Evolutionary conservation across 2,888 invertebrate species (phyloP).

Genomic region (Pollenia angustigena): DNA sequence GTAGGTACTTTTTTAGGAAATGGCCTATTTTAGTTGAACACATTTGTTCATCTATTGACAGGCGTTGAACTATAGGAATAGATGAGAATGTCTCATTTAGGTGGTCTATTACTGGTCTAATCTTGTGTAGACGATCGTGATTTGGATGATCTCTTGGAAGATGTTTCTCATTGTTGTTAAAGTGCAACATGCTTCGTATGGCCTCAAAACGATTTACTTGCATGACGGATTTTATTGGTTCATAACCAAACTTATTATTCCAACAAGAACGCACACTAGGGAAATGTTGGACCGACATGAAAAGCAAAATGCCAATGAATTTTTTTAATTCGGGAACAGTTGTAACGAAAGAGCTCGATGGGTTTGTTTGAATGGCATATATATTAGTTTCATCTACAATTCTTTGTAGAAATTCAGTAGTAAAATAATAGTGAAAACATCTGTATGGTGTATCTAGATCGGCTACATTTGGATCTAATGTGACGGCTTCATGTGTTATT

Average conservation of each 20-base stretch:
- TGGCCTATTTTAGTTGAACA: too few relatives aligned
- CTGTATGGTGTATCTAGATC: too few relatives aligned
- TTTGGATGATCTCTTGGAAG: too few relatives aligned
- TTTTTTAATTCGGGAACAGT: conserved; percentile 32
- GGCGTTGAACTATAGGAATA: too few relatives aligned
- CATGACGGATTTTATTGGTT: not conserved
- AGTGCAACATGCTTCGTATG: too few relatives aligned
- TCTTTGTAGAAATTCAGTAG: conserved; percentile 22
- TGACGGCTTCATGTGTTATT: not conserved
- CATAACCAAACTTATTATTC: conserved; percentile 4
- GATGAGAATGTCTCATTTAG: too few relatives aligned
- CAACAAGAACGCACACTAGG: conserved; percentile 31
- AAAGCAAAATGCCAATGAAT: conserved; percentile 28
- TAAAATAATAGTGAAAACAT: conserved; percentile 3
- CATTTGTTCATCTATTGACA: too few relatives aligned
- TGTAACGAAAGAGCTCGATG: conserved; percentile 33
- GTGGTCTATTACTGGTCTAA: too few relatives aligned
- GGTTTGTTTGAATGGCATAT: conserved; percentile 32
- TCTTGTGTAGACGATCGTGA: too few relatives aligned
- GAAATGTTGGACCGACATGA: conserved; percentile 36
- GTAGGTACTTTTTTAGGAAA: too few relatives aligned
- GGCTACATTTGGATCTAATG: conserved; percentile 1
- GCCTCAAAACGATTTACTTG: too few relatives aligned
- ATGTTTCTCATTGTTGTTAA: too few relatives aligned
- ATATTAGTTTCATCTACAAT: conserved; percentile 37